phyloP scores from a whole-genome alignment of 1,140 invertebrate genomes.

The Batillaria attramentaria region DNA sequence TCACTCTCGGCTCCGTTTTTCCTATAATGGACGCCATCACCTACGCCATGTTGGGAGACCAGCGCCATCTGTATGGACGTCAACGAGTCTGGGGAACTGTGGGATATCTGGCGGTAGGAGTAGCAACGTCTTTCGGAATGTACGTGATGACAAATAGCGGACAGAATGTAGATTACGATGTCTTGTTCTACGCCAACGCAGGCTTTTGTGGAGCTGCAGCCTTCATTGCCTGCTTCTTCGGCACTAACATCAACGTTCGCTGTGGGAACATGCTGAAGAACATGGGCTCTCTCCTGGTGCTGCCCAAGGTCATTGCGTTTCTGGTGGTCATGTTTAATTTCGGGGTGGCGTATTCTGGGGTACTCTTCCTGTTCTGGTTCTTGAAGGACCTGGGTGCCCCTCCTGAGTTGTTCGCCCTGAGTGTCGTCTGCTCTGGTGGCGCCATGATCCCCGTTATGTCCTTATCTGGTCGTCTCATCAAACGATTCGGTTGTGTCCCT shows the following conservation, averaged over 20 bases:
- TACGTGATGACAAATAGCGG: too few relatives aligned
- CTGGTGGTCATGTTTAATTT: slow-evolving; percentile 34
- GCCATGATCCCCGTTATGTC: slow-evolving; percentile 28
- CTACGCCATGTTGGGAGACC: slow-evolving; percentile 36
- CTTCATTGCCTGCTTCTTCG: slow-evolving; percentile 47
- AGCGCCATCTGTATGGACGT: slow-evolving; percentile 36
- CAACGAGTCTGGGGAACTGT: slow-evolving; percentile 46
- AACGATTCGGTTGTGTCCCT: slow-evolving; percentile 79
- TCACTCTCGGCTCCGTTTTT: slow-evolving; percentile 37
- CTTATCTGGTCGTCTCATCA: slow-evolving; percentile 30
- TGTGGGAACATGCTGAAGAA: slow-evolving; percentile 35
- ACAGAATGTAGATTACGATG: slow-evolving; percentile 47
- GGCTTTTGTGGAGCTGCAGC: slow-evolving; percentile 42
- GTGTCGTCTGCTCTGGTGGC: neutral
- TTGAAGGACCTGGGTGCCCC: slow-evolving; percentile 30
- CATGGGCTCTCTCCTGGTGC: slow-evolving; percentile 40
- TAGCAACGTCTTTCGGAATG: slow-evolving; percentile 60
- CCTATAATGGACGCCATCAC: slow-evolving; percentile 41
- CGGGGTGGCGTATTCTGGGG: slow-evolving; percentile 32
- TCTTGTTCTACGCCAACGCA: slow-evolving; percentile 58
- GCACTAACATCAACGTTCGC: slow-evolving; percentile 37
- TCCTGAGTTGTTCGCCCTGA: slow-evolving; percentile 30
- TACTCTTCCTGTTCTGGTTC: slow-evolving; percentile 42
- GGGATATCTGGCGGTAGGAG: slow-evolving; percentile 47
- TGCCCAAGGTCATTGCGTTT: neutral